Evolutionary conservation across 2,797 vertebrate species (phyloP), one percentile per base, ranked within the genome.

Genomic region (Clarias laeviceps): DNA sequence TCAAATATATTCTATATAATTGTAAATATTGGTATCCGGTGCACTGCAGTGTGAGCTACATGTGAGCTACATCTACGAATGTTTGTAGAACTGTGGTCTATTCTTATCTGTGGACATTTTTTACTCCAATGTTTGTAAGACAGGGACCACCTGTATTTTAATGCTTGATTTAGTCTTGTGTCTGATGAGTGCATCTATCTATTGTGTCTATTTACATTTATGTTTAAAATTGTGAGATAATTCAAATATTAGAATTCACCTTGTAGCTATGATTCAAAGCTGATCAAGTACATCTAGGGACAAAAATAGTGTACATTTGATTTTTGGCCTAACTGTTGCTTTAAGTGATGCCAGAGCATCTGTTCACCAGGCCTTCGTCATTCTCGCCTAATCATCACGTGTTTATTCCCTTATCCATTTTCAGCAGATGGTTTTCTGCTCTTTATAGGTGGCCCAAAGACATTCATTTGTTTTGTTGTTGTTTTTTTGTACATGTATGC

Each of bases 401-500:
- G 70, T 83, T 83, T 76, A 76, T 83, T 83, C 12, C 70, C 61
- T 32, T 59, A 32, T 76, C 73, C 40, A 24, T 76, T 64, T 17
- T 83, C 40, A 45, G 45, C 82, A 76, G 59, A 65, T 78, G 74
- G 56, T 65, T 83, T 83, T 56, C n/a, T 15, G 34, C n/a, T 29
- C 73, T 83, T 76, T 83, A 64, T 32, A 50, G 34, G 61, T 61
- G 34, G 59, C 82, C 54, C 40, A 83, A 50, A 64, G n/a, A 64
- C 40, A 83, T 83, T 65, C n/a, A 83, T 83, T 72, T 57, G 7
- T n/a, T 70, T 40, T 45, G 9, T 72, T 7, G 4, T 18, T 45
- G 24, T 54, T 74, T 56, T 56, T 74, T 57, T 76, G 18, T 12
- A 34, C 9, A 77, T 20, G 0, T 59, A 59, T 59, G 8, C 74